Base-by-base conservation (phyloP, 2,797 vertebrate species). In the Ctenopoma kingsleyae region DNA sequence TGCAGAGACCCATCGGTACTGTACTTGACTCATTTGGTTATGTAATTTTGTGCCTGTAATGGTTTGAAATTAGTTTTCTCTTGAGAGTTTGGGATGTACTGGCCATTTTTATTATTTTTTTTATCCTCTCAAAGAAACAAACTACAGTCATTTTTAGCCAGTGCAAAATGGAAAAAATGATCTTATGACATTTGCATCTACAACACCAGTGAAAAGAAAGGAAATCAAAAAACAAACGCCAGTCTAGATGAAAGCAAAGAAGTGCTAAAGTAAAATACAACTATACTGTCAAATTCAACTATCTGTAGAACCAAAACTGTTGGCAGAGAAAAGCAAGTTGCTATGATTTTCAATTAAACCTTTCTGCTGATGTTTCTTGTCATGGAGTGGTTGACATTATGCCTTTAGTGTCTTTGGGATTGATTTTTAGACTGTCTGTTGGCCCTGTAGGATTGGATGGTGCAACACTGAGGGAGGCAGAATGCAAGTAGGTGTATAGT, bases 61-160 rank as follows among this genome's bases (percentile, higher is more conserved):
- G 80, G 77, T 58, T 87, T 78, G 40, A 88, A 91, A 87, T 90
- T 7, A 80, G 70, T 79, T 86, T 87, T 54, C 81, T 79, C 51
- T 23, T 35, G 72, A 82, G 75, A 74, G 67, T 76, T 76, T 50
- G 19, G 54, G 58, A 70, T 61, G 41, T 69, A 53, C 71, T 88
- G 52, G 67, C 46, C 66, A 54, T 79, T 74, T 85, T 60, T 69
- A 74, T 81, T 7, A 6, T 6, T n/a, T n/a, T n/a, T n/a, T n/a
- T n/a, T n/a, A n/a, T n/a, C 55, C 70, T 47, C 67, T 87, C 76
- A 85, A 63, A 47, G 20, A 63, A 62, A 52, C 58, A 38, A 74
- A 59, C 40, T 50, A 9, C 60, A 66, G 38, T 40, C 8, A 19
- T 75, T 64, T 56, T 23, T 54, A 40, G 20, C 15, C 76, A 57